phyloP scores from a whole-genome alignment of 2,113 vertebrate species.

The Hyla sarda region DNA sequence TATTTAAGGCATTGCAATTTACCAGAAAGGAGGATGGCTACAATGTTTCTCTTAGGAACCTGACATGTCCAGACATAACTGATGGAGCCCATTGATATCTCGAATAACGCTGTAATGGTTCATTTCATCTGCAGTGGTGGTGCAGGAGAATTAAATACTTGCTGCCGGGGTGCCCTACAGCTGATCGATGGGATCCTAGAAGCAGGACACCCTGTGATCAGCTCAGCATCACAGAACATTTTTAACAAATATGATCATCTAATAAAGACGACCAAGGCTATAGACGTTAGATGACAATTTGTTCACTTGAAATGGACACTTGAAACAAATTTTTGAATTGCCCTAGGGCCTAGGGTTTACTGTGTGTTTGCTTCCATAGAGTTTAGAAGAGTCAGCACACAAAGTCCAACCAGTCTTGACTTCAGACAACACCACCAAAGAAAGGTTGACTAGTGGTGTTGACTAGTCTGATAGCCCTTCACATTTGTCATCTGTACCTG shows the following conservation, averaged over 20 bases:
- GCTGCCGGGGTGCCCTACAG: not conserved
- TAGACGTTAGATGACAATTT: not conserved
- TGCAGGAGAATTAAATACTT: not conserved
- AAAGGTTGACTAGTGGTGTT: not conserved
- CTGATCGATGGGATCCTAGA: not conserved
- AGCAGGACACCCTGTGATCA: not conserved
- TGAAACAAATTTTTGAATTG: not conserved
- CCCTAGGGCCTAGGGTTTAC: no score
- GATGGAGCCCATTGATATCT: not conserved
- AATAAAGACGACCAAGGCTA: not conserved
- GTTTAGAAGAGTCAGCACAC: not conserved
- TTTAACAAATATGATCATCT: not conserved
- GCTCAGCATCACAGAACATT: not conserved
- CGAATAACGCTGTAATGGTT: not conserved
- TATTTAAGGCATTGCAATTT: not conserved
- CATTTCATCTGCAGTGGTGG: not conserved
- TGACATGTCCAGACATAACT: not conserved
- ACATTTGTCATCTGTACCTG: no score
- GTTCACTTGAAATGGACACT: no score
- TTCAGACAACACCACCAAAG: not conserved
- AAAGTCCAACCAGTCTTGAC: not conserved
- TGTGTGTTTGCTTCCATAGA: not conserved
- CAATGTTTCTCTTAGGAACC: not conserved
- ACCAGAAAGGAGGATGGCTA: not conserved
- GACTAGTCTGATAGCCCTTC: not conserved